phyloP scores from a whole-genome alignment of 2,888 invertebrate genomes.

The Graphium colonna region DNA sequence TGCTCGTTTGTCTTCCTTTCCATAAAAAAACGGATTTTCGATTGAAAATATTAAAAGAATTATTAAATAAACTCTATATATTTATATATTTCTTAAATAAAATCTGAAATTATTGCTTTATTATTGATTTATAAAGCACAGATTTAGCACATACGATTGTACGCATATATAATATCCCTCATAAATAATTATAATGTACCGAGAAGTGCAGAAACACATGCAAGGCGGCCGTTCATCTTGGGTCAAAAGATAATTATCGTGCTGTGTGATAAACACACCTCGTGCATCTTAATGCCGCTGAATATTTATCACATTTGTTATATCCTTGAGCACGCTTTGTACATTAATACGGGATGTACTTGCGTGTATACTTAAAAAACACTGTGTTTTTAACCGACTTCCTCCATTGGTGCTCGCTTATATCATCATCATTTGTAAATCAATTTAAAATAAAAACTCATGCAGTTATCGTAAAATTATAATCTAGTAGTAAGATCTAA shows the following conservation, averaged over 20 bases:
- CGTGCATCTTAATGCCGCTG: conserved; percentile 16
- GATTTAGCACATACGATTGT: no score
- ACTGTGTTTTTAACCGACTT: not conserved
- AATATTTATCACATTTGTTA: conserved; percentile 11
- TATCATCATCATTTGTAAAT: no score
- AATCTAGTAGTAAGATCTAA: no score
- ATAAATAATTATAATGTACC: not conserved
- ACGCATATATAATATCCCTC: not conserved
- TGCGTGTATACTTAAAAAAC: conserved; percentile 2
- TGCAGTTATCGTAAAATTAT: no score
- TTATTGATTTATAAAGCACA: no score
- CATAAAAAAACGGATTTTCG: no score
- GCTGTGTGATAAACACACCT: conserved; percentile 20
- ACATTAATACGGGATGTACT: conserved; percentile 16
- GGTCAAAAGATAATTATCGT: conserved; percentile 25
- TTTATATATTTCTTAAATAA: no score
- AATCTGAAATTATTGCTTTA: no score
- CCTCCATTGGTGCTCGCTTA: not conserved
- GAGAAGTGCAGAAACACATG: conserved; percentile 20
- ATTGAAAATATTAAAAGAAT: no score
- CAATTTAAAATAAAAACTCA: no score
- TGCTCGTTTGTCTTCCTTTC: no score
- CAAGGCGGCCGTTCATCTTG: conserved; percentile 25
- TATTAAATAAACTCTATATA: no score
- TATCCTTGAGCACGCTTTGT: conserved; percentile 5